Evolutionary conservation across 2,797 vertebrate species (phyloP).

Genomic region (Pangasius larnaudii): DNA sequence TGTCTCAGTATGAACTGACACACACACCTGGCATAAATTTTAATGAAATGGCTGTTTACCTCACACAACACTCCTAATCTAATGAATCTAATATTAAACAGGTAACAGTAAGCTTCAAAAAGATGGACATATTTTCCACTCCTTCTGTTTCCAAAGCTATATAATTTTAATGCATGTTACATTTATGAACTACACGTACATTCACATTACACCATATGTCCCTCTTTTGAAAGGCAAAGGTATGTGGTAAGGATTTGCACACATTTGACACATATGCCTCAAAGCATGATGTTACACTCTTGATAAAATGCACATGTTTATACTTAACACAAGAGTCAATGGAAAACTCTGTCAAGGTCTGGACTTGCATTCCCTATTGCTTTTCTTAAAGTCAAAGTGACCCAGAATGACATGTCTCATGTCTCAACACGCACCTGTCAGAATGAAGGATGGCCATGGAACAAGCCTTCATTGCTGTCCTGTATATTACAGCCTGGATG

Average conservation of each 20-base stretch:
- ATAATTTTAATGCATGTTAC: background rate
- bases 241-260: background rate
- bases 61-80: background rate
- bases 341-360: background rate
- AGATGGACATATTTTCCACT: background rate
- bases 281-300: background rate
- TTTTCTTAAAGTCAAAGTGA: conserved; percentile 43
- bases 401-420: conserved; percentile 43
- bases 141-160: background rate
- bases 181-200: background rate
- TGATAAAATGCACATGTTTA: background rate
- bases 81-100: conserved; percentile 12
- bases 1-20: conserved; percentile 52
- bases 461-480: conserved; percentile 45
- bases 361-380: conserved; percentile 28
- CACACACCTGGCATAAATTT: conserved; percentile 28
- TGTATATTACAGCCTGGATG: conserved; percentile 42
- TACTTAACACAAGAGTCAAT: background rate
- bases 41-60: conserved; percentile 6
- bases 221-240: background rate
- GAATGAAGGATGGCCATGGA: conserved; percentile 47
- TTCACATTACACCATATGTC: background rate
- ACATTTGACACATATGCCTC: background rate
- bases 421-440: conserved; percentile 54
- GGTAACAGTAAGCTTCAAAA: background rate